phyloP scores from a whole-genome alignment of 2,113 vertebrate genomes.

The Acanthisitta chloris region DNA sequence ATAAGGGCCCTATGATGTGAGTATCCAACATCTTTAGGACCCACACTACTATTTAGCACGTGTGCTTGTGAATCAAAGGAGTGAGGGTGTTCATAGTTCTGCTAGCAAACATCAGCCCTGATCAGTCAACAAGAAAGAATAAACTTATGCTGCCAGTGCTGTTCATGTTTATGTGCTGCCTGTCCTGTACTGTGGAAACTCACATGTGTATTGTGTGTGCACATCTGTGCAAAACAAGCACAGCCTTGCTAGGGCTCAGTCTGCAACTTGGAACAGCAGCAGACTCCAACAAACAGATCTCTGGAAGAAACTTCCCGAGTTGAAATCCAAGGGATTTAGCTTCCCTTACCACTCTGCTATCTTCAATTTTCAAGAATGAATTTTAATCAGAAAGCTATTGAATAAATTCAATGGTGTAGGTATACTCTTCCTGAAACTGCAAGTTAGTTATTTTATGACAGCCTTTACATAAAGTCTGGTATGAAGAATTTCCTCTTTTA shows the following conservation, averaged over 20 bases:
- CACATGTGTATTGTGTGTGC: accelerated
- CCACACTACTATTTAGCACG: background rate
- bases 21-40: background rate
- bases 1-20: too few relatives aligned
- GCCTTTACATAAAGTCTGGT: background rate
- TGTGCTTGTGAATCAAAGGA: background rate
- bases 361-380: background rate
- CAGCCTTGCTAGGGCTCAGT: background rate
- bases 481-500: background rate
- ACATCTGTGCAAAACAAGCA: accelerated
- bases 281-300: background rate
- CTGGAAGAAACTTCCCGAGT: background rate
- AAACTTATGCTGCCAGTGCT: background rate
- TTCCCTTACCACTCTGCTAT: background rate
- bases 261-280: background rate
- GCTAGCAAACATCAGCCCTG: background rate
- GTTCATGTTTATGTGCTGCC: background rate
- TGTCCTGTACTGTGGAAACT: background rate
- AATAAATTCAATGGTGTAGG: background rate
- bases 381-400: background rate
- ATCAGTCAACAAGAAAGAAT: background rate
- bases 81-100: background rate
- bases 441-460: background rate
- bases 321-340: background rate
- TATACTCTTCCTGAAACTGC: background rate